phyloP scores from a whole-genome alignment of 2,888 invertebrate species.

The Ormia ochracea region DNA sequence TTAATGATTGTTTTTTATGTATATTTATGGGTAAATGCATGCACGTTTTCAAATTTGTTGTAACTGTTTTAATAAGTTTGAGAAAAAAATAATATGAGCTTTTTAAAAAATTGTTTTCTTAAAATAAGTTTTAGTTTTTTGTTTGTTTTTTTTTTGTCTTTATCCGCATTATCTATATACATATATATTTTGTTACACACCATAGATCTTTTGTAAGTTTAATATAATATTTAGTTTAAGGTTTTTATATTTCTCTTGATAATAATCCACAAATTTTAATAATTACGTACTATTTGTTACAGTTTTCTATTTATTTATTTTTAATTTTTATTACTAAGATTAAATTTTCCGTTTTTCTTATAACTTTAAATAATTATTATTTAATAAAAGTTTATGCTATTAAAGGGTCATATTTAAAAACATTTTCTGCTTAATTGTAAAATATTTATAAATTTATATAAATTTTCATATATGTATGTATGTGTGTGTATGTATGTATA shows the following conservation, averaged over 20 bases:
- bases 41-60: too few species aligned
- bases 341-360: neutral
- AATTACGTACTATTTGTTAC: neutral
- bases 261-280: conserved; percentile 7
- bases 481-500: too few species aligned
- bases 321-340: neutral
- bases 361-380: neutral
- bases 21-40: too few species aligned
- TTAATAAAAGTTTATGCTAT: neutral
- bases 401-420: conserved; percentile 8
- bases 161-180: conserved; percentile 2
- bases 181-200: neutral
- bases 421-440: neutral
- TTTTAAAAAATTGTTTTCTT: neutral
- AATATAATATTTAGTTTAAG: neutral
- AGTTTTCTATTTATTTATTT: neutral
- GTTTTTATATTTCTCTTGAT: neutral
- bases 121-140: neutral
- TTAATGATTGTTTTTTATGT: too few species aligned
- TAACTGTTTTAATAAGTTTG: too few species aligned
- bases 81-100: too few species aligned
- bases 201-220: neutral
- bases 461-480: too few species aligned
- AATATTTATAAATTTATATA: conserved; percentile 13
- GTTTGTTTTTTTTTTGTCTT: neutral